phyloP scores from a whole-genome alignment of 2,888 invertebrate species.

The Drosophila mettleri region DNA sequence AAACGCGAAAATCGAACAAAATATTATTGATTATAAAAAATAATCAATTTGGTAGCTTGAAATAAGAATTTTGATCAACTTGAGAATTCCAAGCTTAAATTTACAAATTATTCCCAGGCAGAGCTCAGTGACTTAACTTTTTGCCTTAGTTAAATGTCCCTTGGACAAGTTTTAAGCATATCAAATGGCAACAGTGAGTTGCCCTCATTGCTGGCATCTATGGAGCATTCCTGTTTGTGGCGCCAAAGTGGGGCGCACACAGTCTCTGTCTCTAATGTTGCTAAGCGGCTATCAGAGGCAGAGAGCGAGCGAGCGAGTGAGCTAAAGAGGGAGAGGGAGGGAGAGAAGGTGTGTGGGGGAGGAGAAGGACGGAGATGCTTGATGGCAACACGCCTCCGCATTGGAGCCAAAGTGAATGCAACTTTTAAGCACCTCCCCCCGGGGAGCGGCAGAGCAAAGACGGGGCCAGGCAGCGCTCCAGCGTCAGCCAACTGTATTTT shows the following conservation, averaged over 20 bases:
- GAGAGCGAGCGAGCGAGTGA: slow-evolving; percentile 11
- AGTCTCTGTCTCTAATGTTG: slow-evolving; percentile 49
- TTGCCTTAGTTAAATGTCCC: slow-evolving; percentile 19
- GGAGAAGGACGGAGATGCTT: not conserved
- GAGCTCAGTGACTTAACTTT: not conserved
- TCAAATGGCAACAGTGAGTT: slow-evolving; percentile 48
- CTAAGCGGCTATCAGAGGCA: too few species aligned
- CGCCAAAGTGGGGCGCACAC: slow-evolving; percentile 52
- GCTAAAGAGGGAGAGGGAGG: not conserved
- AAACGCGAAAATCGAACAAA: too few species aligned
- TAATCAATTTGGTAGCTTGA: not conserved
- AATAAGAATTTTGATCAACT: not conserved
- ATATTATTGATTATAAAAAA: too few species aligned
- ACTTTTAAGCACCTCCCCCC: slow-evolving; percentile 61
- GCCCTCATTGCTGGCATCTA: slow-evolving; percentile 46
- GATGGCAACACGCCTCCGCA: slow-evolving; percentile 47
- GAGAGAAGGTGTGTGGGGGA: too few species aligned
- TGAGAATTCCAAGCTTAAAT: too few species aligned
- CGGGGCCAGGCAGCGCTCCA: slow-evolving; percentile 27
- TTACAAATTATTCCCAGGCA: not conserved
- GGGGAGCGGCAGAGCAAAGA: slow-evolving; percentile 21
- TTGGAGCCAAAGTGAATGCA: slow-evolving; percentile 57
- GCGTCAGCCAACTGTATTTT: slow-evolving; percentile 55
- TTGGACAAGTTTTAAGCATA: slow-evolving; percentile 24
- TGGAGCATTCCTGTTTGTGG: slow-evolving; percentile 43